Percentiles rank a stretch among this genome's conserved stretches.
Conservation (phyloP, 1,140 invertebrate species). For the Trachymyrmex septentrionalis region DNA sequence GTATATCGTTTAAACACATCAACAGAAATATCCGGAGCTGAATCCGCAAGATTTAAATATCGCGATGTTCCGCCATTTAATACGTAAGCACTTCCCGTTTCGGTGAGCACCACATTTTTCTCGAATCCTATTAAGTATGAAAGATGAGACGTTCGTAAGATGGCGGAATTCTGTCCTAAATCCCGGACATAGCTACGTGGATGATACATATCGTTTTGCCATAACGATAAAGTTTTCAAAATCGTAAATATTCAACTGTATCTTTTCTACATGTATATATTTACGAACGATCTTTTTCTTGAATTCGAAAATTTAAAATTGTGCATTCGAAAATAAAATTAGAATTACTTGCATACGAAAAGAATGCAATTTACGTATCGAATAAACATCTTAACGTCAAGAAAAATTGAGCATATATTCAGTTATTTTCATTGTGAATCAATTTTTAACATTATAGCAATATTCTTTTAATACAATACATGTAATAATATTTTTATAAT, state of each 20-base stretch:
- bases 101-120: conserved; percentile 55
- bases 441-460: background rate
- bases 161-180: conserved; percentile 61
- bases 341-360: conserved; percentile 9
- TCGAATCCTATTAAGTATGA: conserved; percentile 58
- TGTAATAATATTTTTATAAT: too few species aligned
- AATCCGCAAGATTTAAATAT: conserved; percentile 59
- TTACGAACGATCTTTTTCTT: background rate
- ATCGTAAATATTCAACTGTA: conserved; percentile 35
- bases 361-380: background rate
- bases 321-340: background rate
- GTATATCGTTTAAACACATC: background rate
- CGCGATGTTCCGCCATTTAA: conserved; percentile 46
- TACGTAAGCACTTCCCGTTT: conserved; percentile 55
- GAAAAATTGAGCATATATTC: background rate
- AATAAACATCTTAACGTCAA: background rate
- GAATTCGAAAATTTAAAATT: conserved; percentile 6
- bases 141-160: conserved; percentile 58
- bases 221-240: conserved; percentile 56
- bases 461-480: too few species aligned
- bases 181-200: conserved; percentile 28
- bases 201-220: conserved; percentile 50
- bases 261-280: background rate
- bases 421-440: background rate
- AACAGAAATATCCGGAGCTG: conserved; percentile 46